Base-by-base conservation (phyloP, 2,113 vertebrate species). In the Periophthalmus modestus region DNA sequence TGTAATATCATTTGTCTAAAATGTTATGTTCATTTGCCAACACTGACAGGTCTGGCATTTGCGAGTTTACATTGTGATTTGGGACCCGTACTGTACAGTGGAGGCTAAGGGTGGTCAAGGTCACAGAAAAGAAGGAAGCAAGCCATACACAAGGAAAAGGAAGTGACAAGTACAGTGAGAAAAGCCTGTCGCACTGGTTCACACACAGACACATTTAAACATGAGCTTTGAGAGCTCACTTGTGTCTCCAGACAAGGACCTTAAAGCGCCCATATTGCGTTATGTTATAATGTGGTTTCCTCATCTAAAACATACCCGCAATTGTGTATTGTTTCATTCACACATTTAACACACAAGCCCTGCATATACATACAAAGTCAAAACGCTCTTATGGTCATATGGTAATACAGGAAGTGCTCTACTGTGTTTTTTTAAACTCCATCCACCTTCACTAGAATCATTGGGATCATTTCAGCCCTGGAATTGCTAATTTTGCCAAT, bases 71-170 rank as follows among this genome's bases (percentile, higher is more conserved):
- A 33, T 79, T 71, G 82, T 58, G 23, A 74, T 68, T 54, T 77
- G 73, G 58, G 46, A 74, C 34, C 5, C 57, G 72, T 55, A 54
- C n/a, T 0, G 58, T 55, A 74, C 47, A 36, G 57, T 52, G 47
- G 36, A 74, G 72, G 83, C 68, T 63, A 83, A 81, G 84, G 84
- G 81, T 85, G 82, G 75, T 81, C 72, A 71, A 48, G 75, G 77
- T 82, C 82, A 90, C 82, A 89, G 81, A 85, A 76, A 63, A 34
- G 13, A 71, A 89, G 90, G 90, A 91, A 90, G 85, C 85, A 48
- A 81, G 81, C 82, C 57, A 63, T 79, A 66, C 15, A 28, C 55
- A 67, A 69, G 77, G 77, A 73, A 84, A 78, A 85, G 87, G 86
- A 89, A 89, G 79, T 11, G n/a, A 79, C 63, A 80, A 80, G 69